Percentiles rank a stretch among this genome's conserved stretches.
phyloP scores from a whole-genome alignment of 2,797 vertebrate genomes.

The Pseudomugil gertrudae region DNA sequence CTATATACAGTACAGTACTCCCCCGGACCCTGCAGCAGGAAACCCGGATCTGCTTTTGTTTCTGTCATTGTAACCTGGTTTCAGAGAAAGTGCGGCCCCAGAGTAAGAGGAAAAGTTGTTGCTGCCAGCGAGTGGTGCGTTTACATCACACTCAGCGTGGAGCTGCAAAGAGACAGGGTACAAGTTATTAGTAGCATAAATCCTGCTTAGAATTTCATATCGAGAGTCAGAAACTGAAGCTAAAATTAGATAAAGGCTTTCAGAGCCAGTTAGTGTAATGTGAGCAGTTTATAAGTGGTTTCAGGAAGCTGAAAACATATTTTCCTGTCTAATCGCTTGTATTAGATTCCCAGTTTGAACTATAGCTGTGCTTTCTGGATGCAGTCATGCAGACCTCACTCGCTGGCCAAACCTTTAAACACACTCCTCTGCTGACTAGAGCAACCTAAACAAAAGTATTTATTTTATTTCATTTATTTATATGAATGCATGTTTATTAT shows the following conservation, averaged over 20 bases:
- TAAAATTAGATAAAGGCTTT: constrained; percentile 32
- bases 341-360: not conserved
- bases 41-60: constrained; percentile 36
- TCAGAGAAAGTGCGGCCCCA: constrained; percentile 11
- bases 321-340: not conserved
- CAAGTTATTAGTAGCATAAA: constrained; percentile 11
- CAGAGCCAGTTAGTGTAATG: constrained; percentile 2
- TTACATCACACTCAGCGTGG: not conserved
- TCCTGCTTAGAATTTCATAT: constrained; percentile 13
- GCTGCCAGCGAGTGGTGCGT: too few species aligned
- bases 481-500: not conserved
- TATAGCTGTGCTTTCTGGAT: not conserved
- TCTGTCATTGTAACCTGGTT: constrained; percentile 1
- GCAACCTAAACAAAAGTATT: too few species aligned
- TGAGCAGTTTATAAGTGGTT: not conserved
- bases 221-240: not conserved
- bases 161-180: not conserved
- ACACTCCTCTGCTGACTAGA: not conserved
- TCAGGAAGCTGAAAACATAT: constrained; percentile 6
- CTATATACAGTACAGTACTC: constrained; percentile 29
- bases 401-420: not conserved
- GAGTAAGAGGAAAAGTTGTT: not conserved
- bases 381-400: not conserved
- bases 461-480: too few species aligned
- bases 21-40: constrained; percentile 41